Conservation (phyloP, 2,113 vertebrate species). For the Thamnophis sirtalis region DNA sequence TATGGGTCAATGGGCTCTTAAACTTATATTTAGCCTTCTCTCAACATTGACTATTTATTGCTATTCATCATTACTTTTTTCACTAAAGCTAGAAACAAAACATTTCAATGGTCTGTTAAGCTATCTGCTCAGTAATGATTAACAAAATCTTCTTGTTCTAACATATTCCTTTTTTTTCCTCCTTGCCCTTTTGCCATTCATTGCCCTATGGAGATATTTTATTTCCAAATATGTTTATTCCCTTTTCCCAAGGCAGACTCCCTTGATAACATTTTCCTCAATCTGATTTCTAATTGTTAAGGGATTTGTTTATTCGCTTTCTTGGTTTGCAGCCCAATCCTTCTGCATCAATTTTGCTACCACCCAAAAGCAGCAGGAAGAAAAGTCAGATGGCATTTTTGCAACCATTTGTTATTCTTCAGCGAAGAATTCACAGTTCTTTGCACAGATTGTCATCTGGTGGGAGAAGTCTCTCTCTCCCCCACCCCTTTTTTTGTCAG, state of each 20-base stretch:
- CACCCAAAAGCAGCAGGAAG: constrained; percentile 58
- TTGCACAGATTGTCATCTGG: constrained; percentile 59
- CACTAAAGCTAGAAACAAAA: background rate
- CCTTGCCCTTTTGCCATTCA: constrained; percentile 17
- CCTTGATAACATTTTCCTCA: constrained; percentile 54
- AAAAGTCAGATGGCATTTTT: constrained; percentile 62
- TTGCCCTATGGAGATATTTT: constrained; percentile 24
- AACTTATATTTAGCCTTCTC: background rate
- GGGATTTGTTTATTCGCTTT: constrained; percentile 66
- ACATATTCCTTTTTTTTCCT: constrained; percentile 17
- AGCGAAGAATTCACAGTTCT: constrained; percentile 47
- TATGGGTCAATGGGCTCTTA: background rate
- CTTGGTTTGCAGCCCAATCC: constrained; percentile 69
- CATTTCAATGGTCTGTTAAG: background rate
- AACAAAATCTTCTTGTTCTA: background rate
- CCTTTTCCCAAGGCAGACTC: constrained; percentile 40
- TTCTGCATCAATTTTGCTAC: constrained; percentile 61
- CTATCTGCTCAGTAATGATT: background rate
- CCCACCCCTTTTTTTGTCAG: background rate
- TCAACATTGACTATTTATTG: background rate
- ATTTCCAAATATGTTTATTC: constrained; percentile 36
- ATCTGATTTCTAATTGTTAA: constrained; percentile 58
- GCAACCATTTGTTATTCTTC: constrained; percentile 67
- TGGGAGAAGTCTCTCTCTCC: background rate
- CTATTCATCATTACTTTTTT: background rate